Evolutionary conservation across 1,140 invertebrate genomes (phyloP).

Genomic region (Rhagoletis pomonella): DNA sequence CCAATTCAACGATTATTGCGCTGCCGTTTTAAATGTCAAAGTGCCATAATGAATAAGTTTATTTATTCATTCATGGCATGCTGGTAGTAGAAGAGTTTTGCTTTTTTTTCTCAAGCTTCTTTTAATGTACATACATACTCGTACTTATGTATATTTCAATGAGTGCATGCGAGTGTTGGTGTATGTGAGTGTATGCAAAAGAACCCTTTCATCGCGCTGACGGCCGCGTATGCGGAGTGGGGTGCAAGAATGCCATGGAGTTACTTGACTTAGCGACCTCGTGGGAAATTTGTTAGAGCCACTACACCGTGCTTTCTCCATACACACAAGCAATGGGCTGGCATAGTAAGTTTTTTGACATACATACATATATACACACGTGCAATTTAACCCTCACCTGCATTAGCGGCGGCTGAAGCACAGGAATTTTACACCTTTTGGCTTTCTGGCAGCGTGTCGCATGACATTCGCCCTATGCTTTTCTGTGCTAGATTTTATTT

Average conservation of each 20-base stretch:
- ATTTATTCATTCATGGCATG: constrained; percentile 45
- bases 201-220: constrained; percentile 4
- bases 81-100: background rate
- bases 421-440: constrained; percentile 51
- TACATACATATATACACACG: background rate
- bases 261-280: constrained; percentile 30
- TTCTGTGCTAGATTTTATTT: constrained; percentile 24
- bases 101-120: background rate
- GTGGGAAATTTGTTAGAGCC: constrained; percentile 14
- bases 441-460: constrained; percentile 23
- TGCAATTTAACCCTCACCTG: background rate
- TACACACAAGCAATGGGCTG: too few relatives aligned
- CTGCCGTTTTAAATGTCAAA: constrained; percentile 48
- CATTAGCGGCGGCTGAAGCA: background rate
- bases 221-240: background rate
- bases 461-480: background rate
- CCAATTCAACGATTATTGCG: constrained; percentile 47
- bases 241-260: background rate
- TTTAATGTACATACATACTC: too few relatives aligned
- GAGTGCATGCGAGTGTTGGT: background rate
- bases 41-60: constrained; percentile 50
- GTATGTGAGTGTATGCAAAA: background rate
- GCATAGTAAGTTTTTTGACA: too few relatives aligned
- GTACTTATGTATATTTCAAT: background rate
- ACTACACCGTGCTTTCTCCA: background rate